Base-by-base conservation (phyloP, 2,797 vertebrate genomes). In the Luscinia megarhynchos region DNA sequence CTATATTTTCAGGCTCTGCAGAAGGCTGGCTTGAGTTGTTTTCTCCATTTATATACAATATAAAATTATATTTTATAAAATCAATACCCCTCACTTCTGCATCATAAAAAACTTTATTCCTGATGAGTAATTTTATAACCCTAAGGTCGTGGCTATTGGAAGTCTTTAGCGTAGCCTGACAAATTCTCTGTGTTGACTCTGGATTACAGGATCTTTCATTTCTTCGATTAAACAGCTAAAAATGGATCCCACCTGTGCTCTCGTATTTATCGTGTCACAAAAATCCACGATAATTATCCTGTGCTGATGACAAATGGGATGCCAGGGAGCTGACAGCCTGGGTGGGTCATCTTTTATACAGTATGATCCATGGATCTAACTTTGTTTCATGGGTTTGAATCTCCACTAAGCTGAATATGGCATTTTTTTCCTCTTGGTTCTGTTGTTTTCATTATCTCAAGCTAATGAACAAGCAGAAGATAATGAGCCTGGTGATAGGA, bases 211-310 rank as follows among this genome's bases (percentile, higher is more conserved):
- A 96, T 92, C 96, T 97, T 97, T 97, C 97, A 95, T 96, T 97
- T 96, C 93, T 95, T 90, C 94, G 94, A 70, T 98, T 97, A 96
- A 97, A 94, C 79, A 75, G 58, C 85, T 96, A 96, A 95, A 97
- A 97, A 97, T 76, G 91, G 96, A 96, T 89, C 86, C 94, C 95
- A 95, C 95, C 96, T 96, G 96, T 85, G 93, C 88, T 94, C 85
- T 83, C 41, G 1, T 87, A 93, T 97, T 97, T 96, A 96, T 94
- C 90, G 91, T 88, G 79, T 92, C 95, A 93, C 87, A 96, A 94
- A 97, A 97, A 83, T 86, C 94, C 82, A 15, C 59, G 36, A 83
- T 94, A 97, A 96, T 97, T 96, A 96, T 91, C 64, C 74, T 0
- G 0, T n/a, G 76, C 89, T 90, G 96, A 89, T 98, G 97, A 98